These are phyloP conservation scores for Perodicticus potto DNA, from an alignment of 2,797 vertebrate genomes.

Conservation along the genomic window DNA sequence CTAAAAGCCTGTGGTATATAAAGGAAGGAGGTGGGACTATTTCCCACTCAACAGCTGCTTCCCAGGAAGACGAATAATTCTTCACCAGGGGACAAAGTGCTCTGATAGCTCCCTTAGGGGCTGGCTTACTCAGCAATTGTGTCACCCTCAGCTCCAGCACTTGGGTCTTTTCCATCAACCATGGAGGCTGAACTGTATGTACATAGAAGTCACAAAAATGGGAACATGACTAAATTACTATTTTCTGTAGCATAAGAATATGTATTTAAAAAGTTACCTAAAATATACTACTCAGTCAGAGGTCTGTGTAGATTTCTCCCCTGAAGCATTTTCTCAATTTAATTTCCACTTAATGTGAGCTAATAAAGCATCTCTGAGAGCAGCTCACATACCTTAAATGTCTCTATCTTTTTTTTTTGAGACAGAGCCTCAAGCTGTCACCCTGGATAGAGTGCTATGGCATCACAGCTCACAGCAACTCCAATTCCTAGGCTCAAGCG, in stretches of 20 bases:
- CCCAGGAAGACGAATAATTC: not conserved
- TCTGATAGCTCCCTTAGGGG: not conserved
- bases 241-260: not conserved
- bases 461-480: no score
- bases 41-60: constrained; percentile 64
- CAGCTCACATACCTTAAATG: fast-evolving
- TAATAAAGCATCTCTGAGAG: no score
- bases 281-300: not conserved
- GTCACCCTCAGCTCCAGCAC: not conserved
- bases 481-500: no score
- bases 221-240: fast-evolving
- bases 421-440: no score
- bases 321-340: not conserved
- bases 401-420: no score
- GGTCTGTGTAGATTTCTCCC: not conserved
- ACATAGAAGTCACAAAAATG: no score
- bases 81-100: not conserved
- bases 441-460: no score
- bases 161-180: no score
- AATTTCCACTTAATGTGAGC: fast-evolving
- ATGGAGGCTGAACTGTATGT: fast-evolving
- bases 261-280: not conserved
- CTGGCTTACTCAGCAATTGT: fast-evolving
- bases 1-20: not conserved
- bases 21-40: constrained; percentile 58